A percentile compares a stretch with the other conserved stretches of the same genome.
Evolutionary conservation across 2,888 invertebrate genomes (phyloP).

Genomic region (Deilephila elpenor): DNA sequence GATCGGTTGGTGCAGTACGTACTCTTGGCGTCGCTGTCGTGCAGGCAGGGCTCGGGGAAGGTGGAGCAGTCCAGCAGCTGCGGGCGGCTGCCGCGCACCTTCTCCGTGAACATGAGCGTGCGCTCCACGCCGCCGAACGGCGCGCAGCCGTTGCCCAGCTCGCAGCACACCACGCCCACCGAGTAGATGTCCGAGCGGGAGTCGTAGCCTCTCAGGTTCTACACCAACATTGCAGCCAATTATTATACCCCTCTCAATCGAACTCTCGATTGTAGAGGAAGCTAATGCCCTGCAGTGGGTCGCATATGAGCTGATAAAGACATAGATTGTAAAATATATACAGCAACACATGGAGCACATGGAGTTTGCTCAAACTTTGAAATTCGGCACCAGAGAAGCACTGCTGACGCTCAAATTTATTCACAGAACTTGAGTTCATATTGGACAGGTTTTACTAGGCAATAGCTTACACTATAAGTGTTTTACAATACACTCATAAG

Average conservation of each 20-base stretch:
- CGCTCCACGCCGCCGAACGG: constrained; percentile 93
- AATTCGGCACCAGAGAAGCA: too few relatives aligned
- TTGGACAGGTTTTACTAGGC: too few relatives aligned
- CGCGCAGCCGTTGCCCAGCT: constrained; percentile 94
- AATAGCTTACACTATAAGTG: too few relatives aligned
- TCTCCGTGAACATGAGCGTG: constrained; percentile 96
- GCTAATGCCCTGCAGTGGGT: too few relatives aligned
- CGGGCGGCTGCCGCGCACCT: constrained; percentile 91
- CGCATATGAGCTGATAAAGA: too few relatives aligned
- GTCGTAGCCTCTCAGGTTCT: constrained; percentile 94
- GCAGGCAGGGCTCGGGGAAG: constrained; percentile 81
- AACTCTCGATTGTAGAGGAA: too few relatives aligned
- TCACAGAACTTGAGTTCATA: too few relatives aligned
- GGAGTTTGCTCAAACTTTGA: too few relatives aligned
- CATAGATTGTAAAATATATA: background rate
- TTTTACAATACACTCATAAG: too few relatives aligned
- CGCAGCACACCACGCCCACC: constrained; percentile 94
- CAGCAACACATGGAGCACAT: too few relatives aligned
- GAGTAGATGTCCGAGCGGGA: constrained; percentile 96
- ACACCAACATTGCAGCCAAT: constrained; percentile 39
- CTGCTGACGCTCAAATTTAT: too few relatives aligned
- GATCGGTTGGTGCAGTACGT: background rate
- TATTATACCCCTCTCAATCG: background rate
- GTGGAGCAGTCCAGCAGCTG: constrained; percentile 90
- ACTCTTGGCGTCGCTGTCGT: constrained; percentile 72